These are phyloP conservation scores for Phenganax marumi DNA, from an alignment of 92 coral and sea anemone genomes.

Conservation along the genomic window DNA sequence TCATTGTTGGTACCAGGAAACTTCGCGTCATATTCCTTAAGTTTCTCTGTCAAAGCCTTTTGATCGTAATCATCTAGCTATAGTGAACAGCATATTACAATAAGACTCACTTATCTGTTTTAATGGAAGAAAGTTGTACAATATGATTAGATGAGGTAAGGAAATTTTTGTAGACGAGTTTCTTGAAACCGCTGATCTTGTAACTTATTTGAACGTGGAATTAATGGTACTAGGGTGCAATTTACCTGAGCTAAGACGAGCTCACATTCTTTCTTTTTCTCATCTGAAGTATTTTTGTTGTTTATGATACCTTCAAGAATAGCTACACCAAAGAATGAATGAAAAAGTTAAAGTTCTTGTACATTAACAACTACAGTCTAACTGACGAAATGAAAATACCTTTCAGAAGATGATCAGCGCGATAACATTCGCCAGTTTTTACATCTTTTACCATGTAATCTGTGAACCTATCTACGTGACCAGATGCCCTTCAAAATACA, in stretches of 20 bases:
- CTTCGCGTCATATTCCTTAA: constrained; percentile 81
- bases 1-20: constrained; percentile 88
- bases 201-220: too few relatives aligned
- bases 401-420: constrained; percentile 96
- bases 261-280: constrained; percentile 81
- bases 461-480: constrained; percentile 97
- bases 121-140: too few relatives aligned
- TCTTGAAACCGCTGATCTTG: too few relatives aligned
- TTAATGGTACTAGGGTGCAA: too few relatives aligned
- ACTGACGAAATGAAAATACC: constrained; percentile 45
- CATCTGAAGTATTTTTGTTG: constrained; percentile 80
- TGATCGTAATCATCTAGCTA: constrained; percentile 89
- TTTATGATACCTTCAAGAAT: constrained; percentile 80
- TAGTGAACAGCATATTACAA: neutral
- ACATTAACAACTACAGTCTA: neutral
- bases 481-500: constrained; percentile 68
- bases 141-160: too few relatives aligned
- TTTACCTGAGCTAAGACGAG: constrained; percentile 80
- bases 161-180: too few relatives aligned
- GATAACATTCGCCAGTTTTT: constrained; percentile 93
- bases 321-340: constrained; percentile 48
- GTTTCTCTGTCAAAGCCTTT: constrained; percentile 65
- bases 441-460: constrained; percentile 96
- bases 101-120: neutral
- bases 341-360: neutral